Evolutionary conservation across 2,888 invertebrate species (phyloP), one percentile per base, ranked within the genome.

Genomic region (Cosmorhoe ocellata): DNA sequence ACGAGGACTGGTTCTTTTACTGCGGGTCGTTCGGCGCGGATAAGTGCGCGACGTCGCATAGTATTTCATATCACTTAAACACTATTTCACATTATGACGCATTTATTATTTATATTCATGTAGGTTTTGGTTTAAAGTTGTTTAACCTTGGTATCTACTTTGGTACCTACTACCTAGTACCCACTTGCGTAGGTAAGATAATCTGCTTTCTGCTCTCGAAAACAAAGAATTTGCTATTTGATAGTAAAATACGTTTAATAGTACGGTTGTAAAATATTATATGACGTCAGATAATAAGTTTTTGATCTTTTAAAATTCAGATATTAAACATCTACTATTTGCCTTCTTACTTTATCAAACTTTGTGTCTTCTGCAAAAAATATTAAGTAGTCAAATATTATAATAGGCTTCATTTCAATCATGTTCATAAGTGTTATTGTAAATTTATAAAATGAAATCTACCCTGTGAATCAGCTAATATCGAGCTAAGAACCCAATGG

Each of bases 211-310:
- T 28, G 26, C 18, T 26, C 36, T 42, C 51, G 40, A 49, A 50
- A 38, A 52, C 54, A 51, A 43, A 40, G 30, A 43, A 41, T 56
- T 58, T 41, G 28, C 40, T 45, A 49, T 22, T 26, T 37, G 50
- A 48, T 54, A 59, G 18, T 18, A 18, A 18, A n/a, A n/a, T n/a
- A n/a, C n/a, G n/a, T n/a, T n/a, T n/a, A n/a, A n/a, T n/a, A n/a
- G 36, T 39, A 39, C 14, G 40, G 38, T 46, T 26, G 12, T 31
- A 12, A 55, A 59, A 53, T 52, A 56, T 26, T 8, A 40, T 33
- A 43, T 57, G 59, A 61, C 61, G 61, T 61, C 59, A 57, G 28
- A 10, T 10, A 12, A 46, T 12, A 11, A 12, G 33, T 42, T 34
- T 49, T 51, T 50, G 26, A 41, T 41, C 38, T 45, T 47, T 28